Percentiles rank a stretch among this genome's conserved stretches.
Evolutionary conservation across 2,888 invertebrate species (phyloP).

Genomic region (Zaprionus obscuricornis): DNA sequence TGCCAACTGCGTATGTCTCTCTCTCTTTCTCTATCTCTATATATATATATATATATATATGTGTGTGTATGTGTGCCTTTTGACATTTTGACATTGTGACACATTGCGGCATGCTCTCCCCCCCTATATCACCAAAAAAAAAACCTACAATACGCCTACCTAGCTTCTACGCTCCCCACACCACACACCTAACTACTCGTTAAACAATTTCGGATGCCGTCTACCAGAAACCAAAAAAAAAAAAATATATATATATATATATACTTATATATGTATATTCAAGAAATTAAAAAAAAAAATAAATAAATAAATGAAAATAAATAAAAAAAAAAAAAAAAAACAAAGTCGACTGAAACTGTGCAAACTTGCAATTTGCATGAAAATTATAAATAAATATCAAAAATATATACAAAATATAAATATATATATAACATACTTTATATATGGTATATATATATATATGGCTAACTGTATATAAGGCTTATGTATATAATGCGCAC

Average conservation of each 20-base stretch:
- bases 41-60: too few relatives aligned
- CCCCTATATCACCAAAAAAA: background rate
- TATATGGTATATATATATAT: constrained; percentile 18
- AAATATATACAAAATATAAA: constrained; percentile 26
- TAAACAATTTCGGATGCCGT: constrained; percentile 44
- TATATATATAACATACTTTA: constrained; percentile 23
- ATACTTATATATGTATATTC: constrained; percentile 18
- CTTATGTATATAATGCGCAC: too few relatives aligned
- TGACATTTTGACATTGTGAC: constrained; percentile 49
- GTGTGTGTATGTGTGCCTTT: constrained; percentile 33
- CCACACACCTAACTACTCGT: constrained; percentile 6
- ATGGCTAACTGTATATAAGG: background rate
- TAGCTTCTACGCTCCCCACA: too few relatives aligned
- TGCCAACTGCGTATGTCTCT: constrained; percentile 3
- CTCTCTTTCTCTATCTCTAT: too few relatives aligned
- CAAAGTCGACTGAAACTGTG: constrained; percentile 65
- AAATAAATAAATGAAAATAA: constrained; percentile 8
- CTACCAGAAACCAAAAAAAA: constrained; percentile 55
- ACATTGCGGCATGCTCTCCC: constrained; percentile 1
- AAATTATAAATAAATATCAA: constrained; percentile 40
- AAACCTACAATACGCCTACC: too few relatives aligned
- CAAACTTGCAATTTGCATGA: constrained; percentile 47
- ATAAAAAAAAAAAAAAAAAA: constrained; percentile 29
- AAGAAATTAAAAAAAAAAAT: constrained; percentile 24
- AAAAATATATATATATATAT: constrained; percentile 5